phyloP scores from a whole-genome alignment of 2,113 vertebrate genomes.

The Trinectes maculatus region DNA sequence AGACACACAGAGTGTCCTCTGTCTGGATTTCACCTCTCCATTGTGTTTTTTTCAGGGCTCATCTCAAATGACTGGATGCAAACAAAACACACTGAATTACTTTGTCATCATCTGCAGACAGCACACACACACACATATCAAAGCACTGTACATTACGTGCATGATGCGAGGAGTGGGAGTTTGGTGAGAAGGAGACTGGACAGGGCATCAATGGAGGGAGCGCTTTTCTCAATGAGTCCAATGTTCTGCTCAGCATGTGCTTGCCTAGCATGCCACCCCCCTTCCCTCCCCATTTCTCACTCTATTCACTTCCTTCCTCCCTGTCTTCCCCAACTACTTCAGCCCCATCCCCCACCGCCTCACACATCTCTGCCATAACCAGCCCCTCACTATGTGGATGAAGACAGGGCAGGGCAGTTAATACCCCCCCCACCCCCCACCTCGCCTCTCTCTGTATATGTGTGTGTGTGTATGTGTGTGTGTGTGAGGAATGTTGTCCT shows the following conservation, averaged over 20 bases:
- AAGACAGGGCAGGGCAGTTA: constrained; percentile 52
- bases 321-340: constrained; percentile 73
- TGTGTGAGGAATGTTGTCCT: constrained; percentile 55
- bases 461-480: constrained; percentile 28
- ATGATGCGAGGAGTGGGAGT: constrained; percentile 41
- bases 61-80: background rate
- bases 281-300: constrained; percentile 71
- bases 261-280: constrained; percentile 73
- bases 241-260: constrained; percentile 84
- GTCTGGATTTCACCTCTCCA: background rate
- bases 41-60: background rate
- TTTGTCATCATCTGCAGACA: background rate
- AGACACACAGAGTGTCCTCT: background rate
- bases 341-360: constrained; percentile 75
- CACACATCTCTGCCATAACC: constrained; percentile 71
- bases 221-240: constrained; percentile 81
- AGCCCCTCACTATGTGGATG: constrained; percentile 62
- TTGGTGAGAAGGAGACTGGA: constrained; percentile 44
- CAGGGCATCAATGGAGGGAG: constrained; percentile 70
- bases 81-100: constrained; percentile 1
- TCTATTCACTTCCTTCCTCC: constrained; percentile 80
- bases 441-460: constrained; percentile 29
- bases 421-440: too few species aligned
- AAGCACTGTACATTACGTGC: constrained; percentile 48
- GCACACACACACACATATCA: constrained; percentile 2